phyloP scores from a whole-genome alignment of 2,113 vertebrate species.

The Leptocoma aspasia region DNA sequence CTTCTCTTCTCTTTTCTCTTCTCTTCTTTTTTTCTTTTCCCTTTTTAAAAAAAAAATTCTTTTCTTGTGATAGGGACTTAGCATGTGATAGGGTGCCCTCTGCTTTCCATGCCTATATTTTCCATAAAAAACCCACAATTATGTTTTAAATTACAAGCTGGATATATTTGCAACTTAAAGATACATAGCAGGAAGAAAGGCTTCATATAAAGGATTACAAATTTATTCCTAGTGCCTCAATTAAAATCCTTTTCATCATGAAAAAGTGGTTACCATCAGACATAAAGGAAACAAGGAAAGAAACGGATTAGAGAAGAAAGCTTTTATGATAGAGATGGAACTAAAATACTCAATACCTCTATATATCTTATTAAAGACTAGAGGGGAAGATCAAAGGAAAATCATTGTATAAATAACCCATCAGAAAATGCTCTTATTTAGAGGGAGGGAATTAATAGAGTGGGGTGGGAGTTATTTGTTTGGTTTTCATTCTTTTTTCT shows the following conservation, averaged over 20 bases:
- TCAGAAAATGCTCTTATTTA: slow-evolving; percentile 15
- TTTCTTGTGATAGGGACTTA: slow-evolving; percentile 64
- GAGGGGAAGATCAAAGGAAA: slow-evolving; percentile 56
- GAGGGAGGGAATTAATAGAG: not conserved
- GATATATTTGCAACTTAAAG: slow-evolving; percentile 68
- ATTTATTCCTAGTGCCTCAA: slow-evolving; percentile 73
- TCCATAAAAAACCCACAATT: slow-evolving; percentile 70
- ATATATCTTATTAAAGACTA: slow-evolving; percentile 2
- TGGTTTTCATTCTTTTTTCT: slow-evolving; percentile 28
- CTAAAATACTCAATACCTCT: slow-evolving; percentile 24
- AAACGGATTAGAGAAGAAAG: slow-evolving; percentile 17
- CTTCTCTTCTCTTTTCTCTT: not conserved
- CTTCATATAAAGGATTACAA: slow-evolving; percentile 61
- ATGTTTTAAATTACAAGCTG: slow-evolving; percentile 70
- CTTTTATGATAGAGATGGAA: slow-evolving; percentile 19
- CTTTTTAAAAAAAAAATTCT: not conserved
- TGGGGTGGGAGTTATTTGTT: not conserved
- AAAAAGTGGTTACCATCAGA: slow-evolving; percentile 10
- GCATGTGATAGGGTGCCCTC: slow-evolving; percentile 77
- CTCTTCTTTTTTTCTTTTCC: no score
- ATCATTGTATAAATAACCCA: not conserved
- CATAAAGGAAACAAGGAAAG: slow-evolving; percentile 3
- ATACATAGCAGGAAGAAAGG: slow-evolving; percentile 65
- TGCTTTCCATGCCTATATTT: slow-evolving; percentile 79
- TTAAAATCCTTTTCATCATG: slow-evolving; percentile 80